Evolutionary conservation across 2,888 invertebrate species (phyloP).

Genomic region (Drosophila meridionalis): DNA sequence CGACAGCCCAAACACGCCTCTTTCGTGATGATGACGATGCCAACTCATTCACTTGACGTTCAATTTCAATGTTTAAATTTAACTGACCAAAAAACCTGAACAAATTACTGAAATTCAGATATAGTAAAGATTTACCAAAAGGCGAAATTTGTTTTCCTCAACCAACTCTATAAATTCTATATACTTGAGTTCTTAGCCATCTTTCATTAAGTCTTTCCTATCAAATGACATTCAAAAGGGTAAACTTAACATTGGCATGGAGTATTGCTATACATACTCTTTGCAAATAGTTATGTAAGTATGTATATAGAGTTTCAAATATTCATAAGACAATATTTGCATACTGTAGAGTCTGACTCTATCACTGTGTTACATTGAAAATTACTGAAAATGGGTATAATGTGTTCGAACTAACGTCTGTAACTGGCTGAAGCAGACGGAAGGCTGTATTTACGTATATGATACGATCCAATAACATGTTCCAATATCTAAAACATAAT

Average conservation of each 20-base stretch:
- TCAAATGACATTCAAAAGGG: not conserved
- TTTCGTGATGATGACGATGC: not conserved
- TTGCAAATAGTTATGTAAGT: not conserved
- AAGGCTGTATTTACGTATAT: not conserved
- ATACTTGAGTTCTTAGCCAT: not conserved
- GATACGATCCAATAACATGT: too few relatives aligned
- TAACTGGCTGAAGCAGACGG: not conserved
- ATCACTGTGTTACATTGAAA: not conserved
- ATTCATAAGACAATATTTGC: slow-evolving; percentile 2
- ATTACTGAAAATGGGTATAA: not conserved
- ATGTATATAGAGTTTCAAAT: slow-evolving; percentile 3
- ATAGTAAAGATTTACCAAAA: too few relatives aligned
- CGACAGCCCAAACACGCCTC: slow-evolving; percentile 1
- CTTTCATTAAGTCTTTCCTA: not conserved
- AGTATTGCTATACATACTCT: slow-evolving; percentile 6
- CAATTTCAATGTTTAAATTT: not conserved
- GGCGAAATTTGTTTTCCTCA: too few relatives aligned
- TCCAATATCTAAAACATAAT: too few relatives aligned
- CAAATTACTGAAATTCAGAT: too few relatives aligned
- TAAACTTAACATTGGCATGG: not conserved
- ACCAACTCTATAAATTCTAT: not conserved
- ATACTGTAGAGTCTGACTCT: slow-evolving; percentile 1
- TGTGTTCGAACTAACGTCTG: not conserved
- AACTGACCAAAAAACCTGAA: not conserved
- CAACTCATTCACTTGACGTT: not conserved